Base-by-base conservation (phyloP, 2,888 invertebrate species). In the Chrysolina oricalcia region DNA sequence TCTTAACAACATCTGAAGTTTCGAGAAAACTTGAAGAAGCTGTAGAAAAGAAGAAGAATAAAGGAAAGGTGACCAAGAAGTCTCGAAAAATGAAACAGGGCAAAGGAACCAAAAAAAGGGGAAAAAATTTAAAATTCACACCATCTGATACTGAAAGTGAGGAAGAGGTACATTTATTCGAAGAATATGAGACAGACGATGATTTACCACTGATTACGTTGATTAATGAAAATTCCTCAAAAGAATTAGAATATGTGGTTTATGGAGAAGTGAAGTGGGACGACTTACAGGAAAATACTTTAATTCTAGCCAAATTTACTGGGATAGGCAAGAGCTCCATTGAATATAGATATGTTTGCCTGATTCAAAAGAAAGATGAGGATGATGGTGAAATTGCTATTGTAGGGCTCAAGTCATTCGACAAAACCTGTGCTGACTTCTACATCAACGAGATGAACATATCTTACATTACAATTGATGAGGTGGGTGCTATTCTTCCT, bases 231-330 rank as follows among this genome's bases (percentile, higher is more conserved):
- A 67, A 67, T 48, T 46, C 67, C 23, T 67, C 67, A 19, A 48
- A 67, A 67, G 13, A 46, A 48, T 41, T 50, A 8, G 17, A 67
- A 67, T 67, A 46, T 67, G 67, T 67, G 67, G 67, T 67, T 67
- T 48, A 67, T 67, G 67, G 50, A 67, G 67, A 67, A 48, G 67
- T 67, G 48, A 67, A 67, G 41, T 67, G 67, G 67, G 67, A 67
- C 46, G 67, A 67, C 67, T 67, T 48, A 67, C 48, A 67, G 67
- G 48, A 67, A 48, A 48, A 67, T 19, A 67, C 67, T 67, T 67
- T 67, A 6, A 67, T 67, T 67, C 46, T 48, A 67, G 67, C 67
- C 67, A 67, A 67, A n/a, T n/a, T n/a, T n/a, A n/a, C n/a, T n/a
- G n/a, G n/a, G n/a, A n/a, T n/a, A n/a, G n/a, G n/a, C n/a, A n/a